Evolutionary conservation across 2,113 vertebrate species (phyloP).

Genomic region (Periophthalmodon schlosseri): DNA sequence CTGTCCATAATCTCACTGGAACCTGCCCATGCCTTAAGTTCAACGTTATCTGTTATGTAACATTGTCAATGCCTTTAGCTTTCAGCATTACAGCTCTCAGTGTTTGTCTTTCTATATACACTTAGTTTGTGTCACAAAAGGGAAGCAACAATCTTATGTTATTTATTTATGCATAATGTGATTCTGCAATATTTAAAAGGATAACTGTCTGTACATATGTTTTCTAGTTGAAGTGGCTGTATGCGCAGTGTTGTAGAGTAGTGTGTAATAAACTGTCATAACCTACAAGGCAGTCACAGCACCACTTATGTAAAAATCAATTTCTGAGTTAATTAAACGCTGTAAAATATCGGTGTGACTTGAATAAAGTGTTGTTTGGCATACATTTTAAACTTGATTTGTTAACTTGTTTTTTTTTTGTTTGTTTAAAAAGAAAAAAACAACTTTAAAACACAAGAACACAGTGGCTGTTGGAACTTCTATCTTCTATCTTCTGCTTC

Average conservation of each 20-base stretch:
- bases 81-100: slow-evolving; percentile 9
- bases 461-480: no score
- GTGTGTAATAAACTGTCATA: slow-evolving; percentile 7
- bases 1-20: background rate
- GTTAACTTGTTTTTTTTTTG: no score
- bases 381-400: slow-evolving; percentile 10
- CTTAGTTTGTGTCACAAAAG: slow-evolving; percentile 18
- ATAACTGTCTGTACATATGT: slow-evolving; percentile 35
- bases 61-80: slow-evolving; percentile 28
- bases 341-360: slow-evolving; percentile 49
- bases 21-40: slow-evolving; percentile 35
- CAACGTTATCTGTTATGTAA: slow-evolving; percentile 51
- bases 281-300: slow-evolving; percentile 7
- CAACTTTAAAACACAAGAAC: no score
- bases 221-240: slow-evolving; percentile 16
- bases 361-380: slow-evolving; percentile 66
- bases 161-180: slow-evolving; percentile 50
- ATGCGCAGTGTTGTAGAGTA: slow-evolving; percentile 9
- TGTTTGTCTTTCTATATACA: slow-evolving; percentile 6
- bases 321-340: slow-evolving; percentile 27
- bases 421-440: no score
- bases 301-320: slow-evolving; percentile 27
- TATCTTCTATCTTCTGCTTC: no score
- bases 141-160: slow-evolving; percentile 22
- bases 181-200: slow-evolving; percentile 30